phyloP scores from a whole-genome alignment of 2,113 vertebrate genomes.

The Calypte anna region DNA sequence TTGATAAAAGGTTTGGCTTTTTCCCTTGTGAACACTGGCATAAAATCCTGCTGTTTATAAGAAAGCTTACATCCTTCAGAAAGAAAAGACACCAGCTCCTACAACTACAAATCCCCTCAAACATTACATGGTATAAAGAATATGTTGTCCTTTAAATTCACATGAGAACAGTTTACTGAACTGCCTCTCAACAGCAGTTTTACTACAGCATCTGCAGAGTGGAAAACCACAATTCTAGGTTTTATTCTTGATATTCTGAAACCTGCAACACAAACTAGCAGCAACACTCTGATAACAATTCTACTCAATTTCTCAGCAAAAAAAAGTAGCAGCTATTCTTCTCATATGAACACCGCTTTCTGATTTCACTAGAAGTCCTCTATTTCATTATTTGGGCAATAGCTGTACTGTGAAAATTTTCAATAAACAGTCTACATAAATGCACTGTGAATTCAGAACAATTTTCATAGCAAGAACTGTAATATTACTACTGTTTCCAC shows the following conservation, averaged over 20 bases:
- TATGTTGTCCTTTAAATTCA: not conserved
- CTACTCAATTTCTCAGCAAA: not conserved
- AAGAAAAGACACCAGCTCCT: not conserved
- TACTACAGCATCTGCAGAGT: not conserved
- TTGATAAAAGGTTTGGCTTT: not conserved
- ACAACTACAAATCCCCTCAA: not conserved
- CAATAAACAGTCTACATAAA: not conserved
- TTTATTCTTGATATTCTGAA: not conserved
- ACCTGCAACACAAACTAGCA: not conserved
- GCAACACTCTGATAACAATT: not conserved
- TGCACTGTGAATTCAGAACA: not conserved
- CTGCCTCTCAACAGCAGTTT: not conserved
- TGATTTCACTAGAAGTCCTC: not conserved
- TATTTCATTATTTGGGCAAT: not conserved
- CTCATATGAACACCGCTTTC: not conserved
- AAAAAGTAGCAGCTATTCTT: not conserved
- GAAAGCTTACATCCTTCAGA: not conserved
- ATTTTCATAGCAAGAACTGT: not conserved
- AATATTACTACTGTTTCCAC: not conserved
- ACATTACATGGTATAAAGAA: not conserved
- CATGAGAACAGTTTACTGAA: not conserved
- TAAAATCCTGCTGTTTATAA: not conserved
- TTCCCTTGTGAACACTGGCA: not conserved
- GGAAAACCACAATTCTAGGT: not conserved
- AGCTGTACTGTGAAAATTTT: not conserved